These are phyloP conservation scores for Panulirus ornatus DNA, from an alignment of 1,140 invertebrate species.

Conservation along the genomic window DNA sequence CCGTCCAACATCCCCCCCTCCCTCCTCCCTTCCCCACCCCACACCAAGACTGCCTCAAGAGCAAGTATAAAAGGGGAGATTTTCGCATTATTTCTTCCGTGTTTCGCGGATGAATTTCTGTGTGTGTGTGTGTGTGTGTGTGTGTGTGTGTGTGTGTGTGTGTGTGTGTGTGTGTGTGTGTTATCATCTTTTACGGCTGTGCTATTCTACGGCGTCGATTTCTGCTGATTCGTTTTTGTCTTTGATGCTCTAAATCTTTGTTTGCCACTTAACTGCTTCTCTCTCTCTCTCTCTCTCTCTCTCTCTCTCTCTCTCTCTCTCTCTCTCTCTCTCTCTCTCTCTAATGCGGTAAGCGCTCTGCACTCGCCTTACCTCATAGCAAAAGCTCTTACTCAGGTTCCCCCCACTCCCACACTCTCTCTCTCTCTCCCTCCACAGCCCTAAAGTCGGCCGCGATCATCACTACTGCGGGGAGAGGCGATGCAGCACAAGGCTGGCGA, in stretches of 20 bases:
- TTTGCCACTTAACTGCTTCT: not conserved
- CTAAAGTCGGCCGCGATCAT: not conserved
- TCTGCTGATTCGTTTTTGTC: not conserved
- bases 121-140: not conserved
- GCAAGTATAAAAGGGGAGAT: not conserved
- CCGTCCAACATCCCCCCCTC: not conserved
- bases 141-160: slow-evolving; percentile 27
- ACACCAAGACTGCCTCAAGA: not conserved
- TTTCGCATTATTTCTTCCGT: not conserved
- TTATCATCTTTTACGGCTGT: not conserved
- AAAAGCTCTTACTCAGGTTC: not conserved
- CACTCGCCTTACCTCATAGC: not conserved
- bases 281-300: slow-evolving; percentile 31
- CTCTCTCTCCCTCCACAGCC: not conserved
- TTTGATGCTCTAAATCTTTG: not conserved
- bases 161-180: not conserved
- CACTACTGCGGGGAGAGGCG: not conserved
- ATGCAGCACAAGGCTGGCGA: not conserved
- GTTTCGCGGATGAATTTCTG: not conserved
- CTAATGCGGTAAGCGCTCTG: not conserved
- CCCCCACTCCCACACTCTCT: not conserved
- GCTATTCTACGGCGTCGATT: not conserved
- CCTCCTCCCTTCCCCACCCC: not conserved
- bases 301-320: slow-evolving; percentile 32
- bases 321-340: not conserved